A percentile compares a stretch with the other conserved stretches of the same genome.
phyloP scores from a whole-genome alignment of 2,797 vertebrate genomes.

The Spinibarbus caldwelli region DNA sequence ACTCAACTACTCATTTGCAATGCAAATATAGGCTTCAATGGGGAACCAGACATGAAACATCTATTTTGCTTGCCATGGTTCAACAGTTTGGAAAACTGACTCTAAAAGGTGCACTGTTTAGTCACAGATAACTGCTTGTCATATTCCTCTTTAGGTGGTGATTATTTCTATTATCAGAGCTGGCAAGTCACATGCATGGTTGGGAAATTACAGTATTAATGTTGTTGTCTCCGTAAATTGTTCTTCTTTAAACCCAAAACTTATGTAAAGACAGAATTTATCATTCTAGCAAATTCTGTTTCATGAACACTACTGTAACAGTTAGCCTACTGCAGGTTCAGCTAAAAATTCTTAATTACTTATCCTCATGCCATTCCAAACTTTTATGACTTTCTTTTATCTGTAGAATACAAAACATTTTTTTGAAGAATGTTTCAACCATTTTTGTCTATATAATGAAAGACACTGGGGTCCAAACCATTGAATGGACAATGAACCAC shows the following conservation, averaged over 20 bases:
- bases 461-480: neutral
- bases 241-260: neutral
- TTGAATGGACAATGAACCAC: neutral
- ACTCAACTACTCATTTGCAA: conserved; percentile 68
- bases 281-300: neutral
- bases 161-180: conserved; percentile 4
- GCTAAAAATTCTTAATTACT: neutral
- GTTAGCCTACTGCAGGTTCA: neutral
- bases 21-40: conserved; percentile 64
- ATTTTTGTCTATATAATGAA: neutral
- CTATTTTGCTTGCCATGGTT: conserved; percentile 49
- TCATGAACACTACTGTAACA: neutral
- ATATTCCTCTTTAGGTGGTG: conserved; percentile 1
- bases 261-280: neutral
- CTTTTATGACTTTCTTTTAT: neutral
- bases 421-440: neutral
- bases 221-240: neutral
- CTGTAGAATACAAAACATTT: neutral
- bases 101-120: conserved; percentile 38
- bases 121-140: conserved; percentile 16
- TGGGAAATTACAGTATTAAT: neutral
- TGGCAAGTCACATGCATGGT: neutral
- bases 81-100: conserved; percentile 49
- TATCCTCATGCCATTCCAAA: neutral
- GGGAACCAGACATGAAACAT: conserved; percentile 29